Evolutionary conservation across 2,797 vertebrate species (phyloP).

Genomic region (Danio choprae): DNA sequence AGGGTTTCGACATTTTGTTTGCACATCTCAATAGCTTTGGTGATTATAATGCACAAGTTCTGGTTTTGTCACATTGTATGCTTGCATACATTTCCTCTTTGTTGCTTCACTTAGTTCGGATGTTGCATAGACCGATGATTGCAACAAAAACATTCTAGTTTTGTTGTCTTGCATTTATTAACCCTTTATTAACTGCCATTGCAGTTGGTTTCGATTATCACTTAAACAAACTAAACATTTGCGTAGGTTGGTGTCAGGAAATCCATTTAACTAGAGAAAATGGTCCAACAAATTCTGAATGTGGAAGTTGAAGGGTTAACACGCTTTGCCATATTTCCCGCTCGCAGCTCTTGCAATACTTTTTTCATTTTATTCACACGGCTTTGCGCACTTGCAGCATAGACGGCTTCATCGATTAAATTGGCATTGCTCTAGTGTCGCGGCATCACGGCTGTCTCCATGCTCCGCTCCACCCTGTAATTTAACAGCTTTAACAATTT

Average conservation of each 20-base stretch:
- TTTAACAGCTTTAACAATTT: constrained; percentile 17
- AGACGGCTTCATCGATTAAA: background rate
- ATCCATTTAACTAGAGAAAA: no score
- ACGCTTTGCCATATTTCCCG: no score
- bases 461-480: background rate
- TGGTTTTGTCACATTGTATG: background rate
- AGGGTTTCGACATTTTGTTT: background rate
- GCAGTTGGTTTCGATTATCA: no score
- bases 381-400: background rate
- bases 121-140: background rate
- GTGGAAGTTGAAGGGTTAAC: no score
- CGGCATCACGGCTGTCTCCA: background rate
- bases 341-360: no score
- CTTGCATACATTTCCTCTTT: background rate
- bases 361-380: no score
- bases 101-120: background rate
- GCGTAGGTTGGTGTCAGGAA: no score
- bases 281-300: no score
- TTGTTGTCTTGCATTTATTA: background rate
- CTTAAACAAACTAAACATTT: no score
- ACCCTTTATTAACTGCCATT: no score
- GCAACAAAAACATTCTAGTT: background rate
- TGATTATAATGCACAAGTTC: background rate
- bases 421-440: background rate
- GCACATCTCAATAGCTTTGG: background rate